Evolutionary conservation across 1,140 invertebrate species (phyloP), one percentile per base, ranked within the genome.

Genomic region (Antheraea mylitta): DNA sequence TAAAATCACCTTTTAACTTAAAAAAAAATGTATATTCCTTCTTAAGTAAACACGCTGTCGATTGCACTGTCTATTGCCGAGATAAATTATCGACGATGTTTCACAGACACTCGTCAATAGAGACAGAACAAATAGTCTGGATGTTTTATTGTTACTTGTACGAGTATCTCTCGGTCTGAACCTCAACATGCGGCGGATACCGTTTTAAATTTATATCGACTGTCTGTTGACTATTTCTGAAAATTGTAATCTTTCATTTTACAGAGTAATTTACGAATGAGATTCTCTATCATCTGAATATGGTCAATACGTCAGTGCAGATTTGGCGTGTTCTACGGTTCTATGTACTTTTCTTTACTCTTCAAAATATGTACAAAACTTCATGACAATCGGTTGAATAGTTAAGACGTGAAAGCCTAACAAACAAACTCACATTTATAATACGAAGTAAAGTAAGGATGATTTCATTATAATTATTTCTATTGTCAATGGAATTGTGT

Each of bases 131-230:
- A 73, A 73, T 64, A 42, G 71, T 42, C 37, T 22, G 58, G 66
- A 64, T 73, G 66, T 58, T 70, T 73, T 73, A 70, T 73, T 73
- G 65, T 69, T 66, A 67, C 60, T 36, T n/a, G n/a, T n/a, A n/a
- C n/a, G n/a, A n/a, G 60, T 63, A 67, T 58, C 65, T 22, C 68
- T 73, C 64, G 71, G 63, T 30, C 22, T 30, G 1, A 30, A 30
- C 68, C 71, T 67, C 58, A 42, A 64, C 60, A 68, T 72, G 68
- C 69, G 69, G 67, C 62, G 67, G 64, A n/a, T 63, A 8, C 37
- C n/a, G 37, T 7, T 11, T 42, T 19, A 61, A 18, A 61, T 64
- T 42, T 42, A 38, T 64, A 36, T 42, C 38, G 36, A 38, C 59
- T 11, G 19, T 22, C 30, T 61, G 59, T 13, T 22, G 59, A 22